Evolutionary conservation across 2,888 invertebrate species (phyloP), one percentile per base, ranked within the genome.

Genomic region (Octonoba sinensis): DNA sequence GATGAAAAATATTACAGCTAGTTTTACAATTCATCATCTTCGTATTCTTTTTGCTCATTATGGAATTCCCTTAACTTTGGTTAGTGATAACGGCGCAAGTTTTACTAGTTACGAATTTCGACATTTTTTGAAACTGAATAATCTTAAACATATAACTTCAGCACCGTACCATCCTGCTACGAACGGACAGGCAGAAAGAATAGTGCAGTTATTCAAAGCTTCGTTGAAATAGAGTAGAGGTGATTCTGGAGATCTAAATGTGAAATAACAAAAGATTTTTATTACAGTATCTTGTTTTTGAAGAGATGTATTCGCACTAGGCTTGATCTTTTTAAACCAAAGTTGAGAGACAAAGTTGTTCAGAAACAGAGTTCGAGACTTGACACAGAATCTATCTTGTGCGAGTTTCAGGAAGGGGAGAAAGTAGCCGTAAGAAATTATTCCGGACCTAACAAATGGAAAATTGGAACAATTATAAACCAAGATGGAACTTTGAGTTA

Each of bases 101-200:
- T 77, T 77, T 62, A 65, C 62, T 51, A 65, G 70, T 49, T 44
- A 49, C 16, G 62, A 51, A 54, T 67, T 70, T 64, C 47, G 36
- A 65, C 64, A 77, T 46, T 77, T 77, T 65, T 70, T 62, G 64
- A 49, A 70, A 77, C 70, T 36, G 70, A 86, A 85, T 71, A 84
- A 85, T 16, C 85, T 86, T 44, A 49, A 82, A 64, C 79, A 66
- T 27, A 66, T 69, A 16, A 75, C 66, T 57, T 66, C 84, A 16
- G 84, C 86, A 24, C 86, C 85, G 24, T 85, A 85, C 65, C 82
- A 85, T 62, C 86, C 86, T 59, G 56, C 83, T 6, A 72, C 86
- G 12, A 87, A 86, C 78, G 86, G 86, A 20, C 85, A 84, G 72
- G 86, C 86, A 36, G 85, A 86, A 78, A 74, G 86, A 18, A 69